Percentiles rank a stretch among this genome's conserved stretches.
These are phyloP conservation scores for Metalampra italica DNA, from an alignment of 2,888 invertebrate genomes.

Conservation along the genomic window DNA sequence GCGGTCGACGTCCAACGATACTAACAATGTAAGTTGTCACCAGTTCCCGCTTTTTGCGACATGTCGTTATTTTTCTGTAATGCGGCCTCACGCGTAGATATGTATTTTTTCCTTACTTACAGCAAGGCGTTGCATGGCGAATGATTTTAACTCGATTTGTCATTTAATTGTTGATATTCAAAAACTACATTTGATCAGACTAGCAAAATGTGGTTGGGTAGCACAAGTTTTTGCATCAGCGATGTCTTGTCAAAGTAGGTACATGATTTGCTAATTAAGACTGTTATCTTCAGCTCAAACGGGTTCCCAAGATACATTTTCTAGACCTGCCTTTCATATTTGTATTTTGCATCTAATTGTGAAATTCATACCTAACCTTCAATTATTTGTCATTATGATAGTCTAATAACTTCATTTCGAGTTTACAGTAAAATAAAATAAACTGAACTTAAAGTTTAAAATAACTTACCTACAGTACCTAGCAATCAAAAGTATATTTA, in stretches of 20 bases:
- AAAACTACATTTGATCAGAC: not conserved
- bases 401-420: no score
- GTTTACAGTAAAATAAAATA: no score
- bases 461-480: no score
- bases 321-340: not conserved
- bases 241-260: constrained; percentile 22
- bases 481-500: no score
- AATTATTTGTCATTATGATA: no score
- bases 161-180: not conserved
- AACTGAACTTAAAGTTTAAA: no score
- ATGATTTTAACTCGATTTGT: constrained; percentile 10
- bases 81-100: constrained; percentile 52
- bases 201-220: constrained; percentile 3
- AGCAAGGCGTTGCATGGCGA: constrained; percentile 21
- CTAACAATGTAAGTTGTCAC: constrained; percentile 54
- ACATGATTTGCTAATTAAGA: constrained; percentile 17
- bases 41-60: constrained; percentile 53
- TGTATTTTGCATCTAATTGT: no score
- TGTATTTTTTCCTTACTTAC: constrained; percentile 29
- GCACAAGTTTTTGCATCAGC: constrained; percentile 6
- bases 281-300: not conserved
- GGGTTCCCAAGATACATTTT: not conserved
- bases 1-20: constrained; percentile 38
- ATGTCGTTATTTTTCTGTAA: constrained; percentile 28
- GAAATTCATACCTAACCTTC: no score